Percentiles rank a stretch among this genome's conserved stretches.
Evolutionary conservation across 1,140 invertebrate genomes (phyloP).

Genomic region (Berghia stephanieae): DNA sequence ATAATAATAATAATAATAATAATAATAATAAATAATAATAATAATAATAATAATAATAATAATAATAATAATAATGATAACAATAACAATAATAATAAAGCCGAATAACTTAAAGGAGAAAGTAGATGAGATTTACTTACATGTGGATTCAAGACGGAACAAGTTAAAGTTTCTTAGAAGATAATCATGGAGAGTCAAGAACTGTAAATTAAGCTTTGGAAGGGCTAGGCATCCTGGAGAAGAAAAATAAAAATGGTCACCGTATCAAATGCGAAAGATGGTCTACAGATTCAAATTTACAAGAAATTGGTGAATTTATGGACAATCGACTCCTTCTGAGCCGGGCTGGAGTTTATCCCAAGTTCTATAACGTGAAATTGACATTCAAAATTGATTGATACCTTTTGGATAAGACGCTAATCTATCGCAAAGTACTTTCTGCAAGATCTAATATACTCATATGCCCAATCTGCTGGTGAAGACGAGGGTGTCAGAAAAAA

Average conservation of each 20-base stretch:
- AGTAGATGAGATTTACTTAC: conserved; percentile 70
- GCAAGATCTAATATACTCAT: too few relatives aligned
- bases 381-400: too few relatives aligned
- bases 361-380: too few relatives aligned
- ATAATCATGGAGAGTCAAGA: conserved; percentile 98
- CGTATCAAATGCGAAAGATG: neutral
- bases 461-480: too few relatives aligned
- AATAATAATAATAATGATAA: neutral
- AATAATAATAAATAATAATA: neutral
- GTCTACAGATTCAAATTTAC: neutral
- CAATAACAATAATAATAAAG: neutral
- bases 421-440: too few relatives aligned
- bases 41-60: neutral
- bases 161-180: conserved; percentile 96
- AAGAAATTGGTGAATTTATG: too few relatives aligned
- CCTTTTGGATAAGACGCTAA: too few relatives aligned
- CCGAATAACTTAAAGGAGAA: neutral
- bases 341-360: too few relatives aligned
- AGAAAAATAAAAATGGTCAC: neutral
- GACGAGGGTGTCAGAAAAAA: too few relatives aligned
- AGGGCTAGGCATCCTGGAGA: conserved; percentile 77
- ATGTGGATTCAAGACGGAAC: conserved; percentile 97
- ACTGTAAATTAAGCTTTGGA: conserved; percentile 98
- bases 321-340: too few relatives aligned
- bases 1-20: neutral